Evolutionary conservation across 2,797 vertebrate genomes (phyloP), one percentile per base, ranked within the genome.

Genomic region (Emys orbicularis): DNA sequence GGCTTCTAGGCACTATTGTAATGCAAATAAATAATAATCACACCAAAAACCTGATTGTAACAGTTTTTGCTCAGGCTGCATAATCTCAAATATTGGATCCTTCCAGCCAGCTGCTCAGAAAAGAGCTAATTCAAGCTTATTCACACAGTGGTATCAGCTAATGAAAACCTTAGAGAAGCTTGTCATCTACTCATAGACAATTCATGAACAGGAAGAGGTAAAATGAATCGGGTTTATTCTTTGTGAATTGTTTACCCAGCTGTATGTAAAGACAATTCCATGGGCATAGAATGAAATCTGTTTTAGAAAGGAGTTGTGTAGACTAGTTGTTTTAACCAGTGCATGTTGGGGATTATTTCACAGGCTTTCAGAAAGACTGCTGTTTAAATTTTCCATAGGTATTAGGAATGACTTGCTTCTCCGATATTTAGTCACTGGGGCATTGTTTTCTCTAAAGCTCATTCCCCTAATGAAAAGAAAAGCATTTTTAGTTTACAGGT

Each of bases 391-490:
- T 83, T 79, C 31, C 65, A 29, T 25, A 0, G 41, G 31, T 90
- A 52, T 81, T 61, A 9, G 57, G 12, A 50, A 8, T 61, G 29
- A 74, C 65, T 31, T 84, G 37, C 4, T 50, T 88, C 81, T 87
- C 44, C 34, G 5, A 41, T 41, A 12, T 41, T 49, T 59, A 72
- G 56, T 44, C 5, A 59, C 84, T 19, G 37, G 59, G 56, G 15
- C 3, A 2, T 0, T 90, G 19, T 23, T 94, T 93, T 93, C 65
- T 37, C 34, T 92, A 10, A 53, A 61, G 29, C n/a, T 85, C 31
- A 82, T 89, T 95, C 80, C 18, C 54, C 37, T 91, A 88, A 92
- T 83, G 44, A 77, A 93, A 47, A 41, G n/a, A 19, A 77, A 87
- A 86, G 25, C 2, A 15, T 77, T 41, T 80, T 59, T 88, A 37